Evolutionary conservation across 2,113 vertebrate genomes (phyloP).

Genomic region (Corvus cornix): DNA sequence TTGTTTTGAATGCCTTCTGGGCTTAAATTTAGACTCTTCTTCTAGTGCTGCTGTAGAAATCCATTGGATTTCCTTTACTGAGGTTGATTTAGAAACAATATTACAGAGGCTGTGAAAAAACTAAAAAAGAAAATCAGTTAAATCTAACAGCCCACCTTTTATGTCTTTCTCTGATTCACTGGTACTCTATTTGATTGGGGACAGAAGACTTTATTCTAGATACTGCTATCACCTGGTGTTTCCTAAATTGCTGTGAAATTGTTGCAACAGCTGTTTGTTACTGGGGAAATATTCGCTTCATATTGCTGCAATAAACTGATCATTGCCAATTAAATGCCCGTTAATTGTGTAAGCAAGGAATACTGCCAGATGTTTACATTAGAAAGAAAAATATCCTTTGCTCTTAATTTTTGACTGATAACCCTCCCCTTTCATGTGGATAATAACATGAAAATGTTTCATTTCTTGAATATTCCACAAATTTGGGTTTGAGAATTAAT

Average conservation of each 20-base stretch:
- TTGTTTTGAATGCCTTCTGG: not conserved
- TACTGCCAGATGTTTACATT: conserved; percentile 95
- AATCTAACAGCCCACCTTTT: not conserved
- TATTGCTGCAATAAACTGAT: conserved; percentile 94
- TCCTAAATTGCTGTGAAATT: conserved; percentile 86
- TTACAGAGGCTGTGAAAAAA: not conserved
- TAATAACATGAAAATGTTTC: conserved; percentile 51
- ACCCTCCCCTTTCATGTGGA: conserved; percentile 57
- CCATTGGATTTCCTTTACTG: not conserved
- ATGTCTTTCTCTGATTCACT: not conserved
- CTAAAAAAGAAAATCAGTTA: not conserved
- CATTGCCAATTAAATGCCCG: conserved; percentile 98
- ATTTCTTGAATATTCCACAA: conserved; percentile 42
- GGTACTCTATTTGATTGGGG: conserved; percentile 23
- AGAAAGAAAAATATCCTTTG: conserved; percentile 89
- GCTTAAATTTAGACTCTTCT: not conserved
- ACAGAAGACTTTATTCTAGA: conserved; percentile 70
- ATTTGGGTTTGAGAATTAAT: conserved; percentile 46
- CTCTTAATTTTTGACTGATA: conserved; percentile 80
- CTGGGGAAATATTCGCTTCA: conserved; percentile 88
- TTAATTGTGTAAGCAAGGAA: conserved; percentile 96
- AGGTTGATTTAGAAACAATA: conserved; percentile 6
- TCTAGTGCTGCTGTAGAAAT: not conserved
- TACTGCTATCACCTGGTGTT: conserved; percentile 83
- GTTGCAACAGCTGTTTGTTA: conserved; percentile 93